A percentile compares a stretch with the other conserved stretches of the same genome.
phyloP scores from a whole-genome alignment of 1,140 invertebrate genomes.

The honey bee (Apis mellifera) region DNA sequence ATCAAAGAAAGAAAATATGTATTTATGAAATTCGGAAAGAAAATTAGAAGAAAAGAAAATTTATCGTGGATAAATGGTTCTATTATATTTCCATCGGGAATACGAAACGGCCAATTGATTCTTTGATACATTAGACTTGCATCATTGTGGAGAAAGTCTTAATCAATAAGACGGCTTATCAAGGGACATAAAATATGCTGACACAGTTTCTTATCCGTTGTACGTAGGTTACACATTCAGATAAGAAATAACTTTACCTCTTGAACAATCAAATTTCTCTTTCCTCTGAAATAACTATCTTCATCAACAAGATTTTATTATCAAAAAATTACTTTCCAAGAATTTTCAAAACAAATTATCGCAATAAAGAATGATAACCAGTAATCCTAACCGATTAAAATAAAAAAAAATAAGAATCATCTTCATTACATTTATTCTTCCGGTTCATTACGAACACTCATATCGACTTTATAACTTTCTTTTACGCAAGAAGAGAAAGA shows the following conservation, averaged over 20 bases:
- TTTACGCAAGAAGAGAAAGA: neutral
- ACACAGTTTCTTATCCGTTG: slow-evolving; percentile 8
- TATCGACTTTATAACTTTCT: neutral
- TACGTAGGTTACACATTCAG: neutral
- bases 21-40: too few relatives aligned
- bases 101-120: neutral
- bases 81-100: neutral
- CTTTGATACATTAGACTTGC: neutral
- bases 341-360: neutral
- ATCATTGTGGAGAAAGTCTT: slow-evolving; percentile 29
- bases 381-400: too few relatives aligned
- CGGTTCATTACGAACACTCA: neutral
- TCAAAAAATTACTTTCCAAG: too few relatives aligned
- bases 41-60: too few relatives aligned
- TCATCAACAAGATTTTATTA: neutral
- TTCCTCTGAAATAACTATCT: neutral
- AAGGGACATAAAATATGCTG: neutral
- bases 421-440: neutral
- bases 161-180: slow-evolving; percentile 20
- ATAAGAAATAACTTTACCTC: neutral
- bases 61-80: neutral
- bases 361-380: neutral
- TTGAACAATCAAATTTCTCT: neutral
- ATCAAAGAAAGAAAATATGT: too few relatives aligned
- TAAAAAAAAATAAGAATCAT: too few relatives aligned